Conservation (phyloP, 2,113 vertebrate genomes). For the Tragelaphus scriptus region DNA sequence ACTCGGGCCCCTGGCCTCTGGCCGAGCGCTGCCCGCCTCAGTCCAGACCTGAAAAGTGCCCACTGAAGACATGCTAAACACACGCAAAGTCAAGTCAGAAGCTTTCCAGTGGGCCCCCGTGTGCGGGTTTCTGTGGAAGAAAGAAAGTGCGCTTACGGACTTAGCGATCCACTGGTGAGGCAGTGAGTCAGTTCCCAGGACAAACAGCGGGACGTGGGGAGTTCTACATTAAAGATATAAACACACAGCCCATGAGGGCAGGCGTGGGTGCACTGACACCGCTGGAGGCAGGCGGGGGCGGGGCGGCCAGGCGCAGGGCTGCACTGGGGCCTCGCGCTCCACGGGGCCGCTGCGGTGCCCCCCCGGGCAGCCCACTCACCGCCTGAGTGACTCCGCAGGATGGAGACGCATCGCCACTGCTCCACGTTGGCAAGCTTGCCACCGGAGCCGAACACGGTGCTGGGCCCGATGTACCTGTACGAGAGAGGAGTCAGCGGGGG, state of each 20-base stretch:
- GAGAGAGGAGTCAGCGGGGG: conserved; percentile 27
- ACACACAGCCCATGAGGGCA: conserved; percentile 37
- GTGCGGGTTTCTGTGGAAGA: conserved; percentile 41
- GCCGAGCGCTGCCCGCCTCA: not conserved
- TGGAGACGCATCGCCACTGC: conserved; percentile 97
- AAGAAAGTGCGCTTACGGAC: conserved; percentile 49
- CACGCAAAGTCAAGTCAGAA: not conserved
- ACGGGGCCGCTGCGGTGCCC: not conserved
- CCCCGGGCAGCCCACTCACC: conserved; percentile 81
- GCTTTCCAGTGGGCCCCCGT: not conserved
- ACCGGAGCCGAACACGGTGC: conserved; percentile 96
- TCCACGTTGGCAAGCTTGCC: conserved; percentile 98
- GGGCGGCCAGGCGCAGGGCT: not conserved
- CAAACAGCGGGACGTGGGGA: conserved; percentile 23
- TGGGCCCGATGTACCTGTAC: conserved; percentile 94
- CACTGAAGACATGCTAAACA: conserved; percentile 24
- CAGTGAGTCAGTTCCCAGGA: conserved; percentile 57
- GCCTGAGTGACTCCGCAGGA: conserved; percentile 96
- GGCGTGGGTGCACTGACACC: not conserved
- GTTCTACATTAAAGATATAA: conserved; percentile 56
- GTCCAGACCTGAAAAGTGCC: not conserved
- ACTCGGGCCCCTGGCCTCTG: not conserved
- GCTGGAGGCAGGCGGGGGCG: not conserved
- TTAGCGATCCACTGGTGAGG: conserved; percentile 36
- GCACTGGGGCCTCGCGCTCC: not conserved